These are phyloP conservation scores for Paramisgurnus dabryanus DNA, from an alignment of 2,113 vertebrate genomes.

Conservation along the genomic window DNA sequence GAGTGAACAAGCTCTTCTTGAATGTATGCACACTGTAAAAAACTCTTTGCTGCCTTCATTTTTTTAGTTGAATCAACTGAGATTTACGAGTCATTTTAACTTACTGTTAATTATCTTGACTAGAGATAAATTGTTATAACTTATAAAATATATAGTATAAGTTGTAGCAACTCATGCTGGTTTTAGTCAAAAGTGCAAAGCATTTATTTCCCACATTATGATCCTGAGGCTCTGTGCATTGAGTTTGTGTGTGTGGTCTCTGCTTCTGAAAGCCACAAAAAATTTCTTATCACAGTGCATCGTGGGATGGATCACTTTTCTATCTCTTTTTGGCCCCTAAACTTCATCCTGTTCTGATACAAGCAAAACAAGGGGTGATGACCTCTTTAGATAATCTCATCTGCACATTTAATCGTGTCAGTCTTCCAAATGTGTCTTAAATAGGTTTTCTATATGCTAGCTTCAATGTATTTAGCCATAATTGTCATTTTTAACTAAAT, in stretches of 20 bases:
- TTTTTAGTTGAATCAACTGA: too few species aligned
- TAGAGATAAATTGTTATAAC: too few species aligned
- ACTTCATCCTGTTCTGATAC: conserved; percentile 3
- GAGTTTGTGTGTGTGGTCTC: conserved; percentile 46
- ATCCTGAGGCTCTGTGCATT: conserved; percentile 19
- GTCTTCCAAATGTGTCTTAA: not conserved
- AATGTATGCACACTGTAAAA: too few species aligned
- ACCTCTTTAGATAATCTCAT: conserved; percentile 65
- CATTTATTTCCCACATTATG: conserved; percentile 1
- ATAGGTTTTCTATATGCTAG: too few species aligned
- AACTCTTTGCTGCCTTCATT: too few species aligned
- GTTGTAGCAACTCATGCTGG: not conserved
- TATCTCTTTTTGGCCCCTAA: conserved; percentile 45
- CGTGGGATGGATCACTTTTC: conserved; percentile 38
- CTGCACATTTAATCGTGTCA: conserved; percentile 16
- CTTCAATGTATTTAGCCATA: too few species aligned
- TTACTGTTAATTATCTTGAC: too few species aligned
- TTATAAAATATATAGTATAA: not conserved
- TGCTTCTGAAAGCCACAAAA: conserved; percentile 38
- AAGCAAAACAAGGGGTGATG: conserved; percentile 54
- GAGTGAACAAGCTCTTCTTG: too few species aligned
- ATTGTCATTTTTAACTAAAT: too few species aligned
- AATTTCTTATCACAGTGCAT: conserved; percentile 56
- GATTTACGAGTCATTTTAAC: too few species aligned
- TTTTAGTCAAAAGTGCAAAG: not conserved